phyloP scores from a whole-genome alignment of 2,113 vertebrate species.

The Dasyornis broadbenti region DNA sequence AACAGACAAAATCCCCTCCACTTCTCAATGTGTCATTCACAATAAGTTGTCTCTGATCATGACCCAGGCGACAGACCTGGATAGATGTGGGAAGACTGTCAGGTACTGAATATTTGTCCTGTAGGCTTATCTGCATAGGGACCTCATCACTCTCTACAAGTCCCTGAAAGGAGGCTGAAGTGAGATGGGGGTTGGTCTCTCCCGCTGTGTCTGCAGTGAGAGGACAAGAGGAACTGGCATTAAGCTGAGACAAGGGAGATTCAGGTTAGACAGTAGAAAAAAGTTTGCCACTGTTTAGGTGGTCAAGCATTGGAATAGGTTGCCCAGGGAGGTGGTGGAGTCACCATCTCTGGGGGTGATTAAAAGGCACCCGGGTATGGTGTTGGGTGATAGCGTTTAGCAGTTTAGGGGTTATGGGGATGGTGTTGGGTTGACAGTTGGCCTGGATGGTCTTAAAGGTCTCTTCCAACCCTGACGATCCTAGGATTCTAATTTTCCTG shows the following conservation, averaged over 20 bases:
- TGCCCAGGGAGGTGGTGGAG: not conserved
- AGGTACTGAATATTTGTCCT: not conserved
- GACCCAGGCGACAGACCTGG: not conserved
- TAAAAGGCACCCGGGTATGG: not conserved
- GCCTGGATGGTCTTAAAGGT: not conserved
- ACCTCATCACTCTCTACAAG: too few species aligned
- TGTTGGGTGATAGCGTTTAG: not conserved
- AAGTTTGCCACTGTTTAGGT: not conserved
- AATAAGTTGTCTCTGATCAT: not conserved
- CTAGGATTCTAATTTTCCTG: not conserved
- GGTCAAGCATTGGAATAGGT: too few species aligned
- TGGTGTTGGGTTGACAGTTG: not conserved
- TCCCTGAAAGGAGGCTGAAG: not conserved
- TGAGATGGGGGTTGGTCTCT: not conserved
- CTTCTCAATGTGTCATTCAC: not conserved
- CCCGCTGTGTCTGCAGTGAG: not conserved
- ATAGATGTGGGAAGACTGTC: not conserved
- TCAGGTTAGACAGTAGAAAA: not conserved
- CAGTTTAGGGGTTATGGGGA: not conserved
- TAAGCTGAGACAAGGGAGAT: not conserved
- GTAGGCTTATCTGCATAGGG: not conserved
- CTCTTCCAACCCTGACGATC: not conserved
- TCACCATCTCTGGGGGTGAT: not conserved
- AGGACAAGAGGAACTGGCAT: not conserved
- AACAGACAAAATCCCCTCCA: not conserved